Base-by-base conservation (phyloP, 1,140 invertebrate species). In the Aricia agestis region DNA sequence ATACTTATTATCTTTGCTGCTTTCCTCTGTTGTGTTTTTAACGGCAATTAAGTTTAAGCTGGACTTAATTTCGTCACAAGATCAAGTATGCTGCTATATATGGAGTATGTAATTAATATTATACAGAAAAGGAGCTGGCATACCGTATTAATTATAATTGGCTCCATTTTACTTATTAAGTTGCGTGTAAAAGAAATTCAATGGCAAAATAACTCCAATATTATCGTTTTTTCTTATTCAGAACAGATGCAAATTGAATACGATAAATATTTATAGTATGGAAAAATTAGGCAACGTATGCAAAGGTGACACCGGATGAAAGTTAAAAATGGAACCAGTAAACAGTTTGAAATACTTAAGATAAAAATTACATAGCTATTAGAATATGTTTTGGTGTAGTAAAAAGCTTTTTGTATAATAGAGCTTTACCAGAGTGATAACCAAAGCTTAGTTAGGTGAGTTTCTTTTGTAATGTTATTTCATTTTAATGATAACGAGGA, bases 91-190 rank as follows among this genome's bases (percentile, higher is more conserved):
- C 18, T 19, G 18, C 58, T 63, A 69, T 61, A 63, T 69, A 69
- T 61, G 68, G 31, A 36, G 68, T 69, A 63, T 63, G 68, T 69
- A 69, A 69, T 69, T 61, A 69, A 41, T 59, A 61, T 42, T 17
- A 36, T 61, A 67, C 70, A 66, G 66, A 66, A 66, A 71, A 67
- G 70, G 70, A 58, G 32, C 66, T 67, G 63, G 65, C 31, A 66
- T 41, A 57, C 70, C 67, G 42, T 72, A 72, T 67, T 61, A 72
- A 68, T 72, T 67, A 68, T 63, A 72, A 57, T 42, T 42, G 32
- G 32, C 15, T 68, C 67, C 66, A 72, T 72, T 72, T 68, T 68
- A 65, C 66, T 72, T 72, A 72, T 68, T 72, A 72, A 68, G 32
- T 67, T 72, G 67, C 71, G 25, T 61, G 19, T n/a, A 63, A 68